Conservation (phyloP, 1,140 invertebrate species). For the Nomia melanderi region DNA sequence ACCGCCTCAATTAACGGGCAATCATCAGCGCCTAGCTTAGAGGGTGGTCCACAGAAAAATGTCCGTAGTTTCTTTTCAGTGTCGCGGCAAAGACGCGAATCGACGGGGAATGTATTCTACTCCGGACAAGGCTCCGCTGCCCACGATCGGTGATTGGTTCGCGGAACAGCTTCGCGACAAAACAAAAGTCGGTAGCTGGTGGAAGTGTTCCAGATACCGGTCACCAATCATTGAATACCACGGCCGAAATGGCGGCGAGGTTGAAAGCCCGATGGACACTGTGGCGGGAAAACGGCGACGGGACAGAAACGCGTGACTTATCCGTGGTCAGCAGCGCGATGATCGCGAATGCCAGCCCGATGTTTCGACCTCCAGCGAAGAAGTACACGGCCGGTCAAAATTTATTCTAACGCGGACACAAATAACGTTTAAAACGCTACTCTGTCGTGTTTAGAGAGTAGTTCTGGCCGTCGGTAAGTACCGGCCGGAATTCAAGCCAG, state of each 20-base stretch:
- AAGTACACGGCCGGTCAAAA: conserved; percentile 3
- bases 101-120: too few relatives aligned
- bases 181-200: too few relatives aligned
- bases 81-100: too few relatives aligned
- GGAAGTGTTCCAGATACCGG: too few relatives aligned
- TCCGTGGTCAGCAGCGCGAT: too few relatives aligned
- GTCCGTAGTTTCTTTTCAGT: not conserved
- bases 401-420: conserved; percentile 49
- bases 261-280: too few relatives aligned
- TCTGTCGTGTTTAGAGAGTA: conserved; percentile 50
- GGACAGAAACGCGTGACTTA: too few relatives aligned
- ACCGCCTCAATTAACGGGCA: conserved; percentile 30
- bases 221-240: too few relatives aligned
- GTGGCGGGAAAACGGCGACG: too few relatives aligned
- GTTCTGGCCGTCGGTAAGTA: conserved; percentile 63
- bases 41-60: conserved; percentile 19
- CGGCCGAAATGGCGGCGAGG: too few relatives aligned
- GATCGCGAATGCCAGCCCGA: conserved; percentile 1
- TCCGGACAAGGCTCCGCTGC: too few relatives aligned
- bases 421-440: conserved; percentile 50
- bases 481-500: conserved; percentile 74
- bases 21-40: too few relatives aligned
- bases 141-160: not conserved
- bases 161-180: not conserved
- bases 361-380: conserved; percentile 37